Evolutionary conservation across 1,140 invertebrate genomes (phyloP), one percentile per base, ranked within the genome.

Genomic region (Acromyrmex heyeri): DNA sequence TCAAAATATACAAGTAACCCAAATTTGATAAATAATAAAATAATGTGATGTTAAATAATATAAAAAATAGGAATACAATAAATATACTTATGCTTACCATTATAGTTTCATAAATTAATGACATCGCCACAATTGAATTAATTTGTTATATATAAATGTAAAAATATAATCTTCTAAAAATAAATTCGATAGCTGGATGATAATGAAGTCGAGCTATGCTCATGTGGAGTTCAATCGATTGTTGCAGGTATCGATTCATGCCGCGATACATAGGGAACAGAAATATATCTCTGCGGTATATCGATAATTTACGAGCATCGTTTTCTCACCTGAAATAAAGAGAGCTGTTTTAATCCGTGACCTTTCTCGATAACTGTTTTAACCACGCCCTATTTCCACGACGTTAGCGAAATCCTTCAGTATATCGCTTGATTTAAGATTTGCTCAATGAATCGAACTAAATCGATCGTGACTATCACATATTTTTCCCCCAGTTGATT

Each of bases 311-410:
- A 78, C 44, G 44, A 78, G 76, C 21, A 48, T 30, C 61, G 76
- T 65, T 50, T 50, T 65, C 24, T 50, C 75, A 64, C 24, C 38
- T 30, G 10, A 27, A 18, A 65, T 65, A 50, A 65, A 65, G 24
- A 38, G 12, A n/a, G 76, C 61, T 65, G 76, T 65, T 50, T 78
- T 65, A 65, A 79, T 86, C 76, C 18, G 55, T 53, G 70, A 87
- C 50, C 69, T 73, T 87, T 64, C 61, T 16, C 65, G 38, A 73
- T 10, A 44, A 24, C n/a, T 65, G 12, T 44, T 48, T 34, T 14
- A 21, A 16, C 67, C 87, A 87, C 85, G 57, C 85, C 85, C 48
- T 79, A 53, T 18, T 79, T 57, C 30, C 55, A 12, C 8, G 44
- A 79, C 64, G 3, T 59, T 70, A 16, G 50, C 72, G 24, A 72